Evolutionary conservation across 2,113 vertebrate genomes (phyloP).

Genomic region (Scomber scombrus): DNA sequence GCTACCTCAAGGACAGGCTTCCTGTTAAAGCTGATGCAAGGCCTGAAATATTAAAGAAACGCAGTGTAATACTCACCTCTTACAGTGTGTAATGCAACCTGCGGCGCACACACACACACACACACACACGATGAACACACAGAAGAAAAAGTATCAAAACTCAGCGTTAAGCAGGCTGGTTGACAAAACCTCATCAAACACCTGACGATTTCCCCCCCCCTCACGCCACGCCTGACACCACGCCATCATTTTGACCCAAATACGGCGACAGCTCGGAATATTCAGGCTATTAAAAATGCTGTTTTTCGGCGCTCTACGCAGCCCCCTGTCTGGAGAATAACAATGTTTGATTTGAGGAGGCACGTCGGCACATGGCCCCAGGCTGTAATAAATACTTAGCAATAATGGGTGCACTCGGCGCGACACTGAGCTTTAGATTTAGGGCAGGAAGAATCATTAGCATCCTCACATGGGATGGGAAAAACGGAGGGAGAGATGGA

Average conservation of each 20-base stretch:
- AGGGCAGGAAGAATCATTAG: conserved; percentile 61
- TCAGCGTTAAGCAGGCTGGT: not conserved
- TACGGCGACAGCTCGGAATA: conserved; percentile 53
- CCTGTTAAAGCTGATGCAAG: conserved; percentile 64
- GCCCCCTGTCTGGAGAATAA: conserved; percentile 63
- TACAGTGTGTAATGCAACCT: conserved; percentile 48
- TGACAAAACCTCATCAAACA: conserved; percentile 31
- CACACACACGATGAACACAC: conserved; percentile 18
- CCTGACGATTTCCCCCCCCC: conserved; percentile 1
- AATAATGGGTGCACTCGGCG: conserved; percentile 71
- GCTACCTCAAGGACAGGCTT: conserved; percentile 28
- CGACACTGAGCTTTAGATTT: conserved; percentile 70
- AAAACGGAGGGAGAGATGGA: conserved; percentile 15
- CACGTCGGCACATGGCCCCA: conserved; percentile 57
- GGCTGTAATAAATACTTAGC: conserved; percentile 83
- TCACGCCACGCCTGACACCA: conserved; percentile 9
- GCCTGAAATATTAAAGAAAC: conserved; percentile 69
- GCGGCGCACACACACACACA: conserved; percentile 4
- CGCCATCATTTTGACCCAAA: conserved; percentile 65
- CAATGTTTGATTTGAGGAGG: conserved; percentile 74
- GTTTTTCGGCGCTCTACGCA: conserved; percentile 52
- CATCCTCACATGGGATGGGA: conserved; percentile 57
- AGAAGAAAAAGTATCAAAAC: conserved; percentile 11
- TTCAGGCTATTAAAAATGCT: conserved; percentile 57
- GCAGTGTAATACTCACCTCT: conserved; percentile 40